Evolutionary conservation across 2,797 vertebrate genomes (phyloP).

Genomic region (Neoniphon sammara): DNA sequence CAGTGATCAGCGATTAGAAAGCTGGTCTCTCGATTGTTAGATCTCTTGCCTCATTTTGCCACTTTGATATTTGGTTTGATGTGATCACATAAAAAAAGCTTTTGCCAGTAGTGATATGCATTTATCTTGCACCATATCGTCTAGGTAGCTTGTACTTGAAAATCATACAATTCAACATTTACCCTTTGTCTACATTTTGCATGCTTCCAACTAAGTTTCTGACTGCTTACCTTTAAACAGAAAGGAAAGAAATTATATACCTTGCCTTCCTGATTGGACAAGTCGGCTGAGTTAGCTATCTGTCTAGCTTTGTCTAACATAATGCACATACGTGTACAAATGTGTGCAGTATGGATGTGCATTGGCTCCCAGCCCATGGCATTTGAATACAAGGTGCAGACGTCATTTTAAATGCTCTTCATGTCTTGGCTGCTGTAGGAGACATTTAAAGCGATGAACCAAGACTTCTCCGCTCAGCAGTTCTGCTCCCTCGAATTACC

Average conservation of each 20-base stretch:
- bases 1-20: too few species aligned
- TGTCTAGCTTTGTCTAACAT: not conserved
- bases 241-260: not conserved
- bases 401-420: constrained; percentile 5
- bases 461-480: constrained; percentile 24
- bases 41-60: too few species aligned
- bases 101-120: too few species aligned
- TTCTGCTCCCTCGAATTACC: constrained; percentile 33
- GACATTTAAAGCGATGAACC: constrained; percentile 46
- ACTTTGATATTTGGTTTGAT: too few species aligned
- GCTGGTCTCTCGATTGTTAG: too few species aligned
- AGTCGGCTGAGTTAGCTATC: not conserved
- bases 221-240: not conserved
- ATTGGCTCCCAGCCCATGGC: not conserved
- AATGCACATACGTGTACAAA: not conserved
- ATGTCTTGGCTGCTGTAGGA: constrained; percentile 5
- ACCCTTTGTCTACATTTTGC: too few species aligned
- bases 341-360: not conserved
- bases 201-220: not conserved
- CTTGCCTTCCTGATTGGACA: not conserved
- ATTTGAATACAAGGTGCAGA: constrained; percentile 21
- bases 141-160: too few species aligned
- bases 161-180: too few species aligned
- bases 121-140: too few species aligned
- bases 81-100: too few species aligned